Conservation (phyloP, 1,140 invertebrate genomes). For the Procambarus clarkii region DNA sequence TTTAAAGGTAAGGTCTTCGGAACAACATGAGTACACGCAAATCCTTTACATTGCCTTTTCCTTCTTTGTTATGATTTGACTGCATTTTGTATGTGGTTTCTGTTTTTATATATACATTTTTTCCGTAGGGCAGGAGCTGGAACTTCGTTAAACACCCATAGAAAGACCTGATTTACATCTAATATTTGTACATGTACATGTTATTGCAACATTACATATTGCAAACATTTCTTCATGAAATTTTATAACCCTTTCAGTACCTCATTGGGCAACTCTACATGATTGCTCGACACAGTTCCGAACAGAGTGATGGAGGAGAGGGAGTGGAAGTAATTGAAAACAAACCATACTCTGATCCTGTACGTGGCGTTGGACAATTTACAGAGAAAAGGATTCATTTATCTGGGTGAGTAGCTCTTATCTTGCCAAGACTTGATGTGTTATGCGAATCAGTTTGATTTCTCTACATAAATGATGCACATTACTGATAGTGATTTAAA, state of each 20-base stretch:
- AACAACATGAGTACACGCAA: too few species aligned
- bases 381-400: slow-evolving; percentile 95
- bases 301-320: slow-evolving; percentile 91
- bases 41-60: too few species aligned
- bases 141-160: too few species aligned
- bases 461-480: neutral
- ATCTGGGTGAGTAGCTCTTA: slow-evolving; percentile 82
- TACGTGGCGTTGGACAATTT: slow-evolving; percentile 89
- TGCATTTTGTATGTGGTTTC: too few species aligned
- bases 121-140: too few species aligned
- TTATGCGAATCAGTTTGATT: neutral
- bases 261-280: slow-evolving; percentile 94
- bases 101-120: too few species aligned
- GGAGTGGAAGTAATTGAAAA: slow-evolving; percentile 95
- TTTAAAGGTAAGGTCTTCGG: too few species aligned
- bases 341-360: slow-evolving; percentile 85
- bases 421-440: neutral
- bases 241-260: slow-evolving; percentile 81
- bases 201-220: too few species aligned
- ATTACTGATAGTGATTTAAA: too few species aligned
- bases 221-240: neutral
- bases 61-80: too few species aligned
- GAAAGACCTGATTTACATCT: too few species aligned
- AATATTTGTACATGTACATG: too few species aligned
- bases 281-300: slow-evolving; percentile 94